phyloP scores from a whole-genome alignment of 2,888 invertebrate species.

The Agapetus fuscipes region DNA sequence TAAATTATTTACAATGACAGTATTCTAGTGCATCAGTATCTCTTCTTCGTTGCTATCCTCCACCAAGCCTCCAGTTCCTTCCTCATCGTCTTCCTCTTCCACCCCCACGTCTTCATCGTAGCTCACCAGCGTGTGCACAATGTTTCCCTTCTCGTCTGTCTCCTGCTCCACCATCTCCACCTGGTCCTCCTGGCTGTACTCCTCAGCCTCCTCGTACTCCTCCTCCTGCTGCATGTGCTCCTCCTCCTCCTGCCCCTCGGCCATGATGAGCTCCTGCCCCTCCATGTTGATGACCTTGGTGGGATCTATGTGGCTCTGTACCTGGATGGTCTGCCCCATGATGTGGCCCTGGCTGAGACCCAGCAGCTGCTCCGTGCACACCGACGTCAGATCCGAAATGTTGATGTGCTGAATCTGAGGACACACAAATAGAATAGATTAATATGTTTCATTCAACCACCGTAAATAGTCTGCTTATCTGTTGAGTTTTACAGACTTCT shows the following conservation, averaged over 20 bases:
- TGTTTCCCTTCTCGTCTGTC: background rate
- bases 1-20: no score
- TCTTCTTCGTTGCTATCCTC: no score
- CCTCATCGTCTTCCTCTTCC: background rate
- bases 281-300: background rate
- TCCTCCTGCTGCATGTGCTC: background rate
- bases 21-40: background rate
- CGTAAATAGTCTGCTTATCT: no score
- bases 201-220: slow-evolving; percentile 1
- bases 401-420: slow-evolving; percentile 16
- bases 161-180: background rate
- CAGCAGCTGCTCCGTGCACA: slow-evolving; percentile 17
- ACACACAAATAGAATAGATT: background rate
- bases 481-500: no score
- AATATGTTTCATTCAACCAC: no score
- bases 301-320: background rate
- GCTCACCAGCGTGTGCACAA: background rate
- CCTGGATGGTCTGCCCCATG: slow-evolving; percentile 4
- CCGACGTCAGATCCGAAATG: slow-evolving; percentile 14
- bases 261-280: slow-evolving; percentile 1
- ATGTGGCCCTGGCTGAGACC: slow-evolving; percentile 9
- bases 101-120: no score
- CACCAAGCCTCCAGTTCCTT: background rate
- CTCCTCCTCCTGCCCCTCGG: slow-evolving; percentile 1
- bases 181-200: background rate